Conservation (phyloP, 2,797 vertebrate genomes). For the Apogon hyalosoma region DNA sequence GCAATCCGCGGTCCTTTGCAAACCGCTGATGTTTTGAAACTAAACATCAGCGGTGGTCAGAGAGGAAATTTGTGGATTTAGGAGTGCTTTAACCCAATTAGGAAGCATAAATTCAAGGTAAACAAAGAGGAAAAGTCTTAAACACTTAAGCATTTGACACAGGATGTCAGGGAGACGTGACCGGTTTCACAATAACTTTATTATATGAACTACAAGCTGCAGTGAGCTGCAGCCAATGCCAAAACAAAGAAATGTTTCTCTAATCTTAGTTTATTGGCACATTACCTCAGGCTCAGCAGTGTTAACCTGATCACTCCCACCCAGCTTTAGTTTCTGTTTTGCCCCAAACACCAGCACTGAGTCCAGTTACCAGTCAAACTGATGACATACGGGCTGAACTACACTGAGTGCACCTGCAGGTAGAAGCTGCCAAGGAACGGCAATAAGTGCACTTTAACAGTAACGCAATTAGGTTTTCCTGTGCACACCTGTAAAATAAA, state of each 20-base stretch:
- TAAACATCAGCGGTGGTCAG: slow-evolving; percentile 24
- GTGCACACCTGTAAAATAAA: too few species aligned
- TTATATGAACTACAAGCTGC: background rate
- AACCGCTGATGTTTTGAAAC: background rate
- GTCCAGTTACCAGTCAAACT: background rate
- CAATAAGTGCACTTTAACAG: background rate
- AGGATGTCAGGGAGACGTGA: slow-evolving; percentile 1
- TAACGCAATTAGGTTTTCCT: too few species aligned
- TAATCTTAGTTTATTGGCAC: slow-evolving; percentile 19
- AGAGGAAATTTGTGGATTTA: slow-evolving; percentile 5
- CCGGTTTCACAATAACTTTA: slow-evolving; percentile 8
- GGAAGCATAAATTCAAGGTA: background rate
- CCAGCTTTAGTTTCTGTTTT: background rate
- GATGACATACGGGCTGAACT: background rate
- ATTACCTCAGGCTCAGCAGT: slow-evolving; percentile 13
- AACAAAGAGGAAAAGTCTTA: background rate
- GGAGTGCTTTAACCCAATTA: slow-evolving; percentile 4
- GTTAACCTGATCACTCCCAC: slow-evolving; percentile 1
- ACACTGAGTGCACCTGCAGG: background rate
- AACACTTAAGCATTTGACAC: slow-evolving; percentile 9
- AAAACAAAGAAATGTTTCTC: slow-evolving; percentile 34
- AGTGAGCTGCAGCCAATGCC: background rate
- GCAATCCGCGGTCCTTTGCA: too few species aligned
- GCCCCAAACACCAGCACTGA: background rate
- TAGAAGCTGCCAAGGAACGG: too few species aligned